Conservation (phyloP, 2,797 vertebrate genomes). For the Oceanodroma leucorhoa region DNA sequence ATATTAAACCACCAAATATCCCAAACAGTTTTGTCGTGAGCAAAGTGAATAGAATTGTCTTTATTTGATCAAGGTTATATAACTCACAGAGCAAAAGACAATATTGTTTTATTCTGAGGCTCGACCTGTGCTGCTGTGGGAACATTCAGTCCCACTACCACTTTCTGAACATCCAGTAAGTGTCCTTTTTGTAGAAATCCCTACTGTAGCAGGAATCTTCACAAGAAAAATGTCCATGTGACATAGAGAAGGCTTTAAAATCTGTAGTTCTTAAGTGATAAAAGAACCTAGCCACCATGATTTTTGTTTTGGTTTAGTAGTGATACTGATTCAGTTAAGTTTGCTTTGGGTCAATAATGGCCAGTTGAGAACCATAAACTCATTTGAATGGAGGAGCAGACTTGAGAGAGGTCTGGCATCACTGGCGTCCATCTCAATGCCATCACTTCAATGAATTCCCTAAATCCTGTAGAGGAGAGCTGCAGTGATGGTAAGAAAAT, state of each 20-base stretch:
- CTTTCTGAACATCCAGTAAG: neutral
- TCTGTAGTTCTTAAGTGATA: neutral
- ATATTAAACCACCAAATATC: neutral
- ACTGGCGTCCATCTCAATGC: neutral
- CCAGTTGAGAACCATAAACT: neutral
- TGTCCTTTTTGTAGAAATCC: neutral
- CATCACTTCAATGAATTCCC: neutral
- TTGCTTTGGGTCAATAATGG: neutral
- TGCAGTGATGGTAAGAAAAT: neutral
- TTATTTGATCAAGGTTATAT: neutral
- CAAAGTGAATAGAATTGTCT: neutral
- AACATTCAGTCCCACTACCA: neutral
- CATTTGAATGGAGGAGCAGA: neutral
- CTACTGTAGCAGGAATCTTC: neutral
- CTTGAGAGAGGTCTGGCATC: neutral
- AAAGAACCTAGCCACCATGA: neutral
- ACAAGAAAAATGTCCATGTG: neutral
- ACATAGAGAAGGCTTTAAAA: neutral
- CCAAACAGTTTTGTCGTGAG: neutral
- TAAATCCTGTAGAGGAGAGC: neutral
- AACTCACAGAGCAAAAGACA: neutral
- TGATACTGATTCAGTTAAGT: neutral
- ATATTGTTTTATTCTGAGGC: neutral
- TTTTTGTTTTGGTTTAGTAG: neutral
- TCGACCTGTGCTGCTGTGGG: neutral